Evolutionary conservation across 1,140 invertebrate genomes (phyloP), one percentile per base, ranked within the genome.

Genomic region (Centruroides sculpturatus): DNA sequence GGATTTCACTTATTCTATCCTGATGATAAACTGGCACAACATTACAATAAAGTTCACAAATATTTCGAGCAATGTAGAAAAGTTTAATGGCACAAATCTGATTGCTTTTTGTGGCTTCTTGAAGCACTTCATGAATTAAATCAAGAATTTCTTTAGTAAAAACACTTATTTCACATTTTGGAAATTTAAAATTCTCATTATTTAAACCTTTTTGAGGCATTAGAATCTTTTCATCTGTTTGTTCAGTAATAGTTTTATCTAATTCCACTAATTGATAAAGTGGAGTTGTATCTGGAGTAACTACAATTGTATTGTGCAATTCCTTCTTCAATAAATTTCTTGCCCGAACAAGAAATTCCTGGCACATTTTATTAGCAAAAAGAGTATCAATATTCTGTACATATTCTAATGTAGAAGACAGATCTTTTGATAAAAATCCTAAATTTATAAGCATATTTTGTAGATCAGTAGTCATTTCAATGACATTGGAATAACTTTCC

Each of bases 11-110:
- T 35, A 93, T 75, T 66, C 83, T 81, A 65, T 85, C 82, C 69
- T 83, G 82, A 73, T 93, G 89, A 69, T 85, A 80, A 61, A 83
- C 81, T 2, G 86, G 85, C 23, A 90, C 82, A 55, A 89, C 80
- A 58, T 79, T 79, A 53, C 82, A 81, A 72, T 91, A 95, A 59
- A 87, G 76, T 68, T 86, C 83, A 68, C 92, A 82, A 66, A 92
- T 82, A 66, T 85, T 81, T 55, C 84, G 74, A 10, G 81, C 81
- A 35, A 83, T 82, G 66, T 80, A 82, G 70, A 89, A 85, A 47
- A 89, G 75, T 66, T 81, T 80, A 34, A 79, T 75, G n/a, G 81
- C 78, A 68, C 81, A 74, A 35, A 55, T 51, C 61, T 80, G 78
- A 1, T 76, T 78, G 69, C 81, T 83, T 36, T 76, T 72, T 12